A percentile compares a stretch with the other conserved stretches of the same genome.
Conservation (phyloP, 92 coral and sea anemone species). For the Porites evermanni region DNA sequence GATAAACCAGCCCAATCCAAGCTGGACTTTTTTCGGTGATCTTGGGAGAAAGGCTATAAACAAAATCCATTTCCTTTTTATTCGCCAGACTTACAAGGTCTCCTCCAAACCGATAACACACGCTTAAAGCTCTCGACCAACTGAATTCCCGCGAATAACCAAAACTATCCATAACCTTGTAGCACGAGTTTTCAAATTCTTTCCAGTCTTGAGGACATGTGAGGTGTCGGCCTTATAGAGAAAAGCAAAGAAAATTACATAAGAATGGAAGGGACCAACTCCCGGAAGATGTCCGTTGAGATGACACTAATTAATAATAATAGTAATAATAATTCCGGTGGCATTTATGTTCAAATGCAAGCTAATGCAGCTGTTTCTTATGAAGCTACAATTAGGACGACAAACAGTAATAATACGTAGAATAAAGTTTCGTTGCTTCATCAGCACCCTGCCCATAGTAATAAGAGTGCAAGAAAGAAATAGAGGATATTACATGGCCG, state of each 20-base stretch:
- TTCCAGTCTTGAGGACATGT: neutral
- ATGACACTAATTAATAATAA: too few relatives aligned
- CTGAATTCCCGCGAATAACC: neutral
- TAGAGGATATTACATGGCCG: too few relatives aligned
- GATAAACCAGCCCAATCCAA: conserved; percentile 56
- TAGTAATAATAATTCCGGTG: too few relatives aligned
- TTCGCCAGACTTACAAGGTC: neutral
- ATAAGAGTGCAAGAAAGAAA: too few relatives aligned
- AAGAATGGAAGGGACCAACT: too few relatives aligned
- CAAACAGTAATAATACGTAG: too few relatives aligned
- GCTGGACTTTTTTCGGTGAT: neutral
- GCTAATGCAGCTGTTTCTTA: too few relatives aligned
- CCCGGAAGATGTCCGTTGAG: too few relatives aligned
- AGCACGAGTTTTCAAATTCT: neutral
- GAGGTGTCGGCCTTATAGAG: neutral
- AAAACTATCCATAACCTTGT: neutral
- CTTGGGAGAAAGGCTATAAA: neutral
- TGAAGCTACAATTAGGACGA: too few relatives aligned
- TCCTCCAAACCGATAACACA: neutral
- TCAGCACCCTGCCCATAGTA: too few relatives aligned
- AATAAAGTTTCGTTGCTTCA: too few relatives aligned
- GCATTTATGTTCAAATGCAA: too few relatives aligned
- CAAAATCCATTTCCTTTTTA: neutral
- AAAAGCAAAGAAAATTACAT: neutral
- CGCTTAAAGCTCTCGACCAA: neutral